Percentiles rank a stretch among this genome's conserved stretches.
Evolutionary conservation across 2,797 vertebrate genomes (phyloP).

Genomic region (Paguma larvata): DNA sequence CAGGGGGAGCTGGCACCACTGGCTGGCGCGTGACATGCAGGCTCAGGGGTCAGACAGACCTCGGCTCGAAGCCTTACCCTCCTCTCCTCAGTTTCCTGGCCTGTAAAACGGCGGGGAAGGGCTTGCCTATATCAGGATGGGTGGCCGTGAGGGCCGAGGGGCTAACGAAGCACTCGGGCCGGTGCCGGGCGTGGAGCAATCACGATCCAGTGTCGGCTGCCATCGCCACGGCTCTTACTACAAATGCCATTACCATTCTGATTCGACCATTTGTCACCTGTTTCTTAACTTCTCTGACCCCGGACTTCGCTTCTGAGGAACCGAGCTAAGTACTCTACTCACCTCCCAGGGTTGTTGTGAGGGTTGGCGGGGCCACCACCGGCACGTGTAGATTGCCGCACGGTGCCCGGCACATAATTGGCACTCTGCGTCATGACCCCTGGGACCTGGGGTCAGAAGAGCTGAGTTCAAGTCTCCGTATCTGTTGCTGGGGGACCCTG

Average conservation of each 20-base stretch:
- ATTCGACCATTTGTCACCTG: not conserved
- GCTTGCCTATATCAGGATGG: not conserved
- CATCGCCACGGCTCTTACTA: rapidly evolving
- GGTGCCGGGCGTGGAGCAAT: not conserved
- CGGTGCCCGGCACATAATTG: rapidly evolving
- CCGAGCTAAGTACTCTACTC: not conserved
- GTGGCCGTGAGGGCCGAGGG: not conserved
- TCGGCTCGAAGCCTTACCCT: no score
- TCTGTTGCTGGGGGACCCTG: not conserved
- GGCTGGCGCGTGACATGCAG: not conserved
- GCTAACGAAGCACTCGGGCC: not conserved
- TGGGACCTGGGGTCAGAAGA: not conserved
- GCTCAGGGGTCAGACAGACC: not conserved
- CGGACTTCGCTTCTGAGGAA: not conserved
- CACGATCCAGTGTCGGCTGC: rapidly evolving
- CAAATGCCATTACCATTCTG: not conserved
- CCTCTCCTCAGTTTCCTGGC: not conserved
- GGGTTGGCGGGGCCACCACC: not conserved
- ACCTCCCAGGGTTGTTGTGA: not conserved
- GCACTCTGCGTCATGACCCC: no score
- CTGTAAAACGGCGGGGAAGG: not conserved
- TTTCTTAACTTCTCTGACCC: not conserved
- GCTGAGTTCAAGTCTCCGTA: not conserved
- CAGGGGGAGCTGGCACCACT: rapidly evolving
- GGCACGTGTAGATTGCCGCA: not conserved